Evolutionary conservation across 2,797 vertebrate genomes (phyloP).

Genomic region (Lagocephalus sceleratus): DNA sequence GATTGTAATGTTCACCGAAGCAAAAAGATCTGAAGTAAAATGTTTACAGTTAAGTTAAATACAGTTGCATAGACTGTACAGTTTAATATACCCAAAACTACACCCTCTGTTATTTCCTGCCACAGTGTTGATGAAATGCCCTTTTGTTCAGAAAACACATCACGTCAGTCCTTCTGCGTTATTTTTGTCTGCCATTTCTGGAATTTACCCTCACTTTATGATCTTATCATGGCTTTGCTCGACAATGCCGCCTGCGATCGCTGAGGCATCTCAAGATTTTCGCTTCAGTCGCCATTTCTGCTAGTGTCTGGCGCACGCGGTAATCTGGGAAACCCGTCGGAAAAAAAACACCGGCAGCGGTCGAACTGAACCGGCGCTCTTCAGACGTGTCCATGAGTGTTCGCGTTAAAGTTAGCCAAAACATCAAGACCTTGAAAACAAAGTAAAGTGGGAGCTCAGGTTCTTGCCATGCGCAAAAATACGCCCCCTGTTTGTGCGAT

Average conservation of each 20-base stretch:
- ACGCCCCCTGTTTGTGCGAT: conserved; percentile 33
- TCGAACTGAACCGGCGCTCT: not conserved
- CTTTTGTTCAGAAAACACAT: conserved; percentile 22
- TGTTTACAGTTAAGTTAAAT: conserved; percentile 32
- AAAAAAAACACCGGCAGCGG: not conserved
- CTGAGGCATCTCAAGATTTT: not conserved
- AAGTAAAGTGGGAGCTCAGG: conserved; percentile 21
- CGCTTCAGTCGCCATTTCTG: not conserved
- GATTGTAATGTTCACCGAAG: conserved; percentile 28
- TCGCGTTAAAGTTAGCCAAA: conserved; percentile 34
- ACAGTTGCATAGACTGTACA: not conserved
- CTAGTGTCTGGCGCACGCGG: not conserved
- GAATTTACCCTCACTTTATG: conserved; percentile 9
- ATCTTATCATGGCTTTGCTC: conserved; percentile 8
- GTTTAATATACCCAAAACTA: too few species aligned
- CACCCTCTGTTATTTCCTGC: not conserved
- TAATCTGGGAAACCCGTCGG: not conserved
- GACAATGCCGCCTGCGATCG: not conserved
- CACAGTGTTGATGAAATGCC: conserved; percentile 55
- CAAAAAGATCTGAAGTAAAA: conserved; percentile 20
- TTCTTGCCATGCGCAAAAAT: conserved; percentile 26
- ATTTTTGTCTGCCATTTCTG: conserved; percentile 3
- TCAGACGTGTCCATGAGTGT: conserved; percentile 3
- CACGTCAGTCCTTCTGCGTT: conserved; percentile 2
- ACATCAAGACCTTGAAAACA: conserved; percentile 44